Evolutionary conservation across 2,888 invertebrate species (phyloP), one percentile per base, ranked within the genome.

Genomic region (Nysson spinosus): DNA sequence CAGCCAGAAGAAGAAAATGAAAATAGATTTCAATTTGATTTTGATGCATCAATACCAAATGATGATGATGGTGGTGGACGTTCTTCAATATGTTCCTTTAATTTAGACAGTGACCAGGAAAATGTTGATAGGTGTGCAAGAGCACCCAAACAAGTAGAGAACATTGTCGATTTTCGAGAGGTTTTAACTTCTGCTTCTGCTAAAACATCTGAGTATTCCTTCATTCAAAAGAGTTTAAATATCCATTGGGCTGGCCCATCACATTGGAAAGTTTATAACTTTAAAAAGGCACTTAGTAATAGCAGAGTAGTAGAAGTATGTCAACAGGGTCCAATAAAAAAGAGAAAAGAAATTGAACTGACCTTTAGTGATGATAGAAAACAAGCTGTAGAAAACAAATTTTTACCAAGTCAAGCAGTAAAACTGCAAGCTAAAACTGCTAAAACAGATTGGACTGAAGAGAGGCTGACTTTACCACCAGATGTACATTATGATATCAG

Each of bases 181-280:
- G 39, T 75, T 7, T 50, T 83, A n/a, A 58, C 40, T 5, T 43
- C 62, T 2, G 39, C 65, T 4, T 17, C 32, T 0, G 30, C 56
- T 5, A 65, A 61, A 19, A 34, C 35, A 2, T 69, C 73, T 0
- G 85, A 85, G 19, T 86, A 86, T 42, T 83, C 84, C 0, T 83
- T 81, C 19, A 9, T 84, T 5, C 74, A 73, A 1, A 69, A 67
- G 3, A 68, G 37, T 12, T 30, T 69, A 3, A 69, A 68, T 4
- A 58, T 80, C 14, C 79, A 79, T 70, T 96, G 95, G 95, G 94
- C 94, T 16, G 96, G 96, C 0, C 95, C 96, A 20, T 89, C 91
- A 37, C 94, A 96, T 87, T 96, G 96, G 96, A 93, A 93, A 76
- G 90, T 94, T 35, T 91, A 90, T 81, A 90, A 89, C 74, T 88